Conservation (phyloP, 2,797 vertebrate genomes). For the Mormyrops boulengeri region DNA sequence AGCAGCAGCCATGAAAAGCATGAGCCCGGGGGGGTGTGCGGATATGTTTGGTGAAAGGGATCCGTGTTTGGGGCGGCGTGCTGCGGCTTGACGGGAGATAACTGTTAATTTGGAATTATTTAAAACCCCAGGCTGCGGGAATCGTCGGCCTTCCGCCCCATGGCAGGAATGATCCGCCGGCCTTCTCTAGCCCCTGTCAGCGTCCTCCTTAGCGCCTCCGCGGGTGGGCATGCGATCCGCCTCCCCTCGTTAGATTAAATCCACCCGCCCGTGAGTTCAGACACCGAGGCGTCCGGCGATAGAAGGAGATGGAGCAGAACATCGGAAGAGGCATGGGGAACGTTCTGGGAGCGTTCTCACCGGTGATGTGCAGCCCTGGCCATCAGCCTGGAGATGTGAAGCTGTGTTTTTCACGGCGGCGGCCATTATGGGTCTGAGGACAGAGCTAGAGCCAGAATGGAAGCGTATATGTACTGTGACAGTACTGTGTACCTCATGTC, state of each 20-base stretch:
- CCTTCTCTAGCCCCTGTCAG: not conserved
- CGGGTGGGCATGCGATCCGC: not conserved
- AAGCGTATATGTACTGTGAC: not conserved
- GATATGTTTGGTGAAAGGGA: not conserved
- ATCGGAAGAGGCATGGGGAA: not conserved
- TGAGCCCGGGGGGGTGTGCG: not conserved
- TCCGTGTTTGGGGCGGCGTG: not conserved
- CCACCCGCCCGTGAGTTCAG: conserved; percentile 8
- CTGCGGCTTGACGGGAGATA: not conserved
- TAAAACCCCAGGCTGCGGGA: not conserved
- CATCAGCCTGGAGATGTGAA: not conserved
- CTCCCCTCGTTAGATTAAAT: not conserved
- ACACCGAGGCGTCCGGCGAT: not conserved
- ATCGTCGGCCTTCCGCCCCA: not conserved
- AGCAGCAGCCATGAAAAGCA: not conserved
- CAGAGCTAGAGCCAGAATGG: not conserved
- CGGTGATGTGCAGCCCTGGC: not conserved
- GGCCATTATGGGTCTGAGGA: not conserved
- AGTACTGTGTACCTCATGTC: not conserved
- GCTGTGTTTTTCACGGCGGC: not conserved
- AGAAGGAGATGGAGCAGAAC: not conserved
- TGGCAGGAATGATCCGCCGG: not conserved
- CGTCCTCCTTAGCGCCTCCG: not conserved
- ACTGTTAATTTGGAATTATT: not conserved
- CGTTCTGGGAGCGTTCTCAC: not conserved